Evolutionary conservation across 2,888 invertebrate genomes (phyloP).

Genomic region (Chydorus sphaericus): DNA sequence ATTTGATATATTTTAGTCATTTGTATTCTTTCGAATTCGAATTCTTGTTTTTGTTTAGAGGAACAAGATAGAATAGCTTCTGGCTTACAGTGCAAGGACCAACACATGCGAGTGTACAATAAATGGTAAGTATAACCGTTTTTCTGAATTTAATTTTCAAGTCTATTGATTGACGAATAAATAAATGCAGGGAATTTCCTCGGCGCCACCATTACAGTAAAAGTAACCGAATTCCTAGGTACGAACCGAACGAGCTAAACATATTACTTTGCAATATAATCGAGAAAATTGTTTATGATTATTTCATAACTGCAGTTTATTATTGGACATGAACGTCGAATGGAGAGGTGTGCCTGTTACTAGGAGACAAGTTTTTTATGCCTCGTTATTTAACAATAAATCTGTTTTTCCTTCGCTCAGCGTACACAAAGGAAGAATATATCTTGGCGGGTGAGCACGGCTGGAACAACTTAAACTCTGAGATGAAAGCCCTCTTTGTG

Average conservation of each 20-base stretch:
- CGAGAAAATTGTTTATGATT: no score
- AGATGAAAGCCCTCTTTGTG: conserved; percentile 23
- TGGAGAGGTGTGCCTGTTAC: neutral
- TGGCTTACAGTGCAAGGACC: neutral
- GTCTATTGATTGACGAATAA: neutral
- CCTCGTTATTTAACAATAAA: neutral
- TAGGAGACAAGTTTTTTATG: neutral
- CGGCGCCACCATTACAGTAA: neutral
- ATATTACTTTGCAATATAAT: no score
- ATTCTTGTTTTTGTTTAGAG: neutral
- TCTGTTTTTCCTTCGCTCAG: neutral
- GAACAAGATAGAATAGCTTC: conserved; percentile 6
- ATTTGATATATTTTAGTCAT: neutral
- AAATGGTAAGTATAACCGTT: conserved; percentile 3
- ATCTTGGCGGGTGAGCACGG: conserved; percentile 26
- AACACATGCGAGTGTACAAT: conserved; percentile 1
- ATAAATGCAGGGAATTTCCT: neutral
- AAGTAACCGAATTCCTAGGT: conserved; percentile 3
- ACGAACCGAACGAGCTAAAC: no score
- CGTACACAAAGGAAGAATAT: neutral
- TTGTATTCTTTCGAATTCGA: neutral
- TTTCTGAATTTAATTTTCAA: neutral
- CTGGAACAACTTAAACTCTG: conserved; percentile 25
- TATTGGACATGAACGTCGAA: conserved; percentile 1
- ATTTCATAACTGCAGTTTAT: no score